phyloP scores from a whole-genome alignment of 37 sponge, comb jelly and placozoan genomes.

The Lycopodina hypogea region DNA sequence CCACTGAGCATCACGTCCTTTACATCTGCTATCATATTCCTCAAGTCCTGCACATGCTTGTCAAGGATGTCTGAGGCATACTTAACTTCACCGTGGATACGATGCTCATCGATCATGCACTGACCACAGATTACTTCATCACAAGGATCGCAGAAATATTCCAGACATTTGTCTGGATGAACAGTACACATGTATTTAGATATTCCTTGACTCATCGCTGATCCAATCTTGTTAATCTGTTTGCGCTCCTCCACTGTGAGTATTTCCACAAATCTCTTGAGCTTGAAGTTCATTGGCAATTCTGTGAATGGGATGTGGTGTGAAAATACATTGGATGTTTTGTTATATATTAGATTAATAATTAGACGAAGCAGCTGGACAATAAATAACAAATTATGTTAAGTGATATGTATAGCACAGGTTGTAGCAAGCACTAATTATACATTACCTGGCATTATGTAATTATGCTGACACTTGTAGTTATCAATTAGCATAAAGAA shows the following conservation, averaged over 20 bases:
- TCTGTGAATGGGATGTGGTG: not conserved
- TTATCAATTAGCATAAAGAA: too few relatives aligned
- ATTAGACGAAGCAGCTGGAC: too few relatives aligned
- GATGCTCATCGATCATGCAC: slow-evolving; percentile 35
- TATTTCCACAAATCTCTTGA: slow-evolving; percentile 36
- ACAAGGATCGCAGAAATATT: slow-evolving; percentile 43
- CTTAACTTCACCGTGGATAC: slow-evolving; percentile 10
- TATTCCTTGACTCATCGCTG: not conserved
- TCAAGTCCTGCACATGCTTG: not conserved
- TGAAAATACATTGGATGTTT: too few relatives aligned
- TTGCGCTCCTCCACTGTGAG: slow-evolving; percentile 13
- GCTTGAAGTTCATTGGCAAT: slow-evolving; percentile 31
- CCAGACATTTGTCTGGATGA: slow-evolving; percentile 21
- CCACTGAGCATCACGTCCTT: not conserved
- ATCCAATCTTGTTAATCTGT: not conserved
- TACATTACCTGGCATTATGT: not conserved
- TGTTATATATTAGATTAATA: too few relatives aligned
- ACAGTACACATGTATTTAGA: not conserved
- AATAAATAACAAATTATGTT: too few relatives aligned
- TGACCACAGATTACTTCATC: slow-evolving; percentile 22
- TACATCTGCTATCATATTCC: not conserved
- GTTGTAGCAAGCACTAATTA: too few relatives aligned
- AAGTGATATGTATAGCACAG: too few relatives aligned
- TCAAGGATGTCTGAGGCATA: slow-evolving; percentile 13
- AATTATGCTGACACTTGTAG: too few relatives aligned